These are phyloP conservation scores for Gastrophysa polygoni DNA, from an alignment of 2,888 invertebrate genomes.

Conservation along the genomic window DNA sequence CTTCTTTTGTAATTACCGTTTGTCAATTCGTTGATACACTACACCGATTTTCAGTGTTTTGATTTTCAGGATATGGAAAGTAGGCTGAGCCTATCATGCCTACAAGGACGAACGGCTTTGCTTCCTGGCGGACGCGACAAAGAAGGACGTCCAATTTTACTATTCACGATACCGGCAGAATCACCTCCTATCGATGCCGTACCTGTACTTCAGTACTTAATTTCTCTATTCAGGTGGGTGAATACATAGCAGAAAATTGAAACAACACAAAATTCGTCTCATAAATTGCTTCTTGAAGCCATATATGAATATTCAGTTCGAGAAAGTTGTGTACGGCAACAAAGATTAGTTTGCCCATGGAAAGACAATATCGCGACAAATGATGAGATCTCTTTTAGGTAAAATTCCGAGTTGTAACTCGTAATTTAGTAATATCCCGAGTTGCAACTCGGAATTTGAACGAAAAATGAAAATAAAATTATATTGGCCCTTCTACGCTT, in stretches of 20 bases:
- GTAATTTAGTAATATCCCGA: too few relatives aligned
- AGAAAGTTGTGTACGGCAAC: neutral
- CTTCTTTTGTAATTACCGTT: too few relatives aligned
- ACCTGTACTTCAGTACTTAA: slow-evolving; percentile 59
- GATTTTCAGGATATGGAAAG: slow-evolving; percentile 60
- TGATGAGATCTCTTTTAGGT: too few relatives aligned
- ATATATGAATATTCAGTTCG: neutral
- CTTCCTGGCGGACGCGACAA: slow-evolving; percentile 72
- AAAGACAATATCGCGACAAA: neutral
- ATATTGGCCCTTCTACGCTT: too few relatives aligned
- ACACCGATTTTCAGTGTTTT: too few relatives aligned
- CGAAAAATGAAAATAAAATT: too few relatives aligned
- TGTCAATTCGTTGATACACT: too few relatives aligned
- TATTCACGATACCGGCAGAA: slow-evolving; percentile 67
- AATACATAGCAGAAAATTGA: neutral
- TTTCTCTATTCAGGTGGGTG: slow-evolving; percentile 63
- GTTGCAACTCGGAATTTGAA: too few relatives aligned
- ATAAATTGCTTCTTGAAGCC: neutral
- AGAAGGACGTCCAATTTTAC: slow-evolving; percentile 67
- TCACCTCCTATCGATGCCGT: slow-evolving; percentile 59
- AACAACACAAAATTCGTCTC: neutral
- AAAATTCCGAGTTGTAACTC: too few relatives aligned
- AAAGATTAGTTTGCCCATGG: neutral
- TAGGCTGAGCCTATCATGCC: slow-evolving; percentile 56
- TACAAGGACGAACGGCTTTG: slow-evolving; percentile 66